These are phyloP conservation scores for Saccopteryx leptura DNA, from an alignment of 2,113 vertebrate genomes.

Conservation along the genomic window DNA sequence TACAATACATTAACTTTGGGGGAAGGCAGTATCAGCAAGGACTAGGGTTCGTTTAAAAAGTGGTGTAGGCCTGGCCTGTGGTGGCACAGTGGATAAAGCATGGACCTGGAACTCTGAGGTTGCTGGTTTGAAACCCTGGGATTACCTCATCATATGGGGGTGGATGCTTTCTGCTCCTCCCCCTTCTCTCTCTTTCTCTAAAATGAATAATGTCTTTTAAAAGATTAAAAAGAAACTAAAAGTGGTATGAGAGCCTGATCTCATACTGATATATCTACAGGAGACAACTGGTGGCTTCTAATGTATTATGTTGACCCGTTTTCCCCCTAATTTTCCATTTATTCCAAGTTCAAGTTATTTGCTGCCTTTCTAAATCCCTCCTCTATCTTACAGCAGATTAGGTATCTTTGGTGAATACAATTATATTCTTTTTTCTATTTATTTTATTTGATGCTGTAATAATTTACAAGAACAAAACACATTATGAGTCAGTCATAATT, in stretches of 20 bases:
- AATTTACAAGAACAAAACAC: conserved; percentile 38
- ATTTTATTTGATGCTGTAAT: background rate
- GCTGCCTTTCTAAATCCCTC: background rate
- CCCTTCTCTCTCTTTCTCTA: too few relatives aligned
- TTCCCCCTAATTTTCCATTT: background rate
- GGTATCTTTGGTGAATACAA: background rate
- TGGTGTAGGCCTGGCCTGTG: too few relatives aligned
- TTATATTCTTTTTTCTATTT: background rate
- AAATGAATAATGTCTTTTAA: too few relatives aligned
- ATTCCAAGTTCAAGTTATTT: background rate
- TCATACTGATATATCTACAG: background rate
- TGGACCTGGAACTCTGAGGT: too few relatives aligned
- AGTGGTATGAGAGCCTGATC: background rate
- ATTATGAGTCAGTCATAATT: background rate
- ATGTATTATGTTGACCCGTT: background rate
- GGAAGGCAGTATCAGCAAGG: background rate
- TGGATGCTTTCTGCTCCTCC: too few relatives aligned
- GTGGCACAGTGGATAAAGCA: too few relatives aligned
- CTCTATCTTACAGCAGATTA: background rate
- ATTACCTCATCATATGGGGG: too few relatives aligned
- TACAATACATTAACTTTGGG: background rate
- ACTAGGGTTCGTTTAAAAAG: background rate
- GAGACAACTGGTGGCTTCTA: background rate
- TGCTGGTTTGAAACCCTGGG: too few relatives aligned
- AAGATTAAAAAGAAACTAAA: background rate